Evolutionary conservation across 1,140 invertebrate genomes (phyloP).

Genomic region (Meloidogyne chitwoodi): DNA sequence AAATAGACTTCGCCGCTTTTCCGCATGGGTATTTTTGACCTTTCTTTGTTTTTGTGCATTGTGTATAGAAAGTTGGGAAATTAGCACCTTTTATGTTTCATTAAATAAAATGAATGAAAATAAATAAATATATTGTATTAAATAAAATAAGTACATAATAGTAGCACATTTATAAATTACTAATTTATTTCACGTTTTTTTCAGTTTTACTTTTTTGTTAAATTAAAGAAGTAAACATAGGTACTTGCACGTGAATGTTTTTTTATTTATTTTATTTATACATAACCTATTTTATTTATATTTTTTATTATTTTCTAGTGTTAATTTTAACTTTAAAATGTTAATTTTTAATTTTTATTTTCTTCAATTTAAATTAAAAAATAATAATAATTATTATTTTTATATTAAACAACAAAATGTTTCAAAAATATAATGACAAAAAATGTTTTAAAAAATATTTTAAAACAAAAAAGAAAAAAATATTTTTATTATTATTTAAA

Average conservation of each 20-base stretch:
- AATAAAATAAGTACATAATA: too few relatives aligned
- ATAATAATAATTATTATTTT: background rate
- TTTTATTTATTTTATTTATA: too few relatives aligned
- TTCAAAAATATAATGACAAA: background rate
- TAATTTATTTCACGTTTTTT: too few relatives aligned
- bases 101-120: background rate
- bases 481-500: background rate
- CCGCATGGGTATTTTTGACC: background rate
- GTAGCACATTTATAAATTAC: too few relatives aligned
- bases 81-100: background rate
- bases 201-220: too few relatives aligned
- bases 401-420: background rate
- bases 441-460: background rate
- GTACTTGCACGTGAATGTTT: too few relatives aligned
- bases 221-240: too few relatives aligned
- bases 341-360: background rate
- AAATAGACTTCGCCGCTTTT: background rate
- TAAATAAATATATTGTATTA: too few relatives aligned
- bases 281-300: too few relatives aligned
- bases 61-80: background rate
- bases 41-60: background rate
- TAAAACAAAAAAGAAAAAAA: background rate
- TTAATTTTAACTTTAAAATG: background rate
- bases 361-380: background rate
- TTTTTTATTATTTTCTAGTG: background rate